Conservation (phyloP, 2,113 vertebrate genomes). For the Grammomys surdaster region DNA sequence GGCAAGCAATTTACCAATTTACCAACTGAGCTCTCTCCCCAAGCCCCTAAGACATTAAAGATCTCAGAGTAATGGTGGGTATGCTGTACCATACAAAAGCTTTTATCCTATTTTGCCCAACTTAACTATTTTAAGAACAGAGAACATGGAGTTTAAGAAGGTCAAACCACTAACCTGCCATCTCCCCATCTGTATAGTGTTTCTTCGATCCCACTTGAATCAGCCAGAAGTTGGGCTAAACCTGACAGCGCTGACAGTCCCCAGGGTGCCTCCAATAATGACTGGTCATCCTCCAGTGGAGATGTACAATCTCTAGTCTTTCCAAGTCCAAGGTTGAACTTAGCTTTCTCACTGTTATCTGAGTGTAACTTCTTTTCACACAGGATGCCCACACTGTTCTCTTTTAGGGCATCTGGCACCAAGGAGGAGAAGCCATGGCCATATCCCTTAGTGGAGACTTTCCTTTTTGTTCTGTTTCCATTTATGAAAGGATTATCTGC, state of each 20-base stretch:
- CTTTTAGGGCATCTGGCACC: background rate
- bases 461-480: background rate
- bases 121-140: background rate
- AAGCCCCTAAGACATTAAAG: background rate
- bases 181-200: background rate
- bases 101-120: background rate
- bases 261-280: background rate
- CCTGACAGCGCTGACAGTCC: background rate
- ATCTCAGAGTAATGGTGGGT: background rate
- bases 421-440: background rate
- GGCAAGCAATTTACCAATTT: background rate
- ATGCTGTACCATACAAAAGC: background rate
- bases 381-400: background rate
- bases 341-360: background rate
- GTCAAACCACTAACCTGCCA: background rate
- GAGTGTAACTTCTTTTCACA: background rate
- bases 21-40: background rate
- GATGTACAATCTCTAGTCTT: background rate
- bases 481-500: conserved; percentile 31
- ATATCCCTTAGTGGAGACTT: background rate
- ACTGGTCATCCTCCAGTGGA: background rate
- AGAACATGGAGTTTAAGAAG: background rate
- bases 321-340: background rate
- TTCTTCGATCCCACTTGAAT: conserved; percentile 19
- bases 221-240: background rate